A percentile compares a stretch with the other conserved stretches of the same genome.
Evolutionary conservation across 2,797 vertebrate species (phyloP).

Genomic region (Pantherophis vulpinus): DNA sequence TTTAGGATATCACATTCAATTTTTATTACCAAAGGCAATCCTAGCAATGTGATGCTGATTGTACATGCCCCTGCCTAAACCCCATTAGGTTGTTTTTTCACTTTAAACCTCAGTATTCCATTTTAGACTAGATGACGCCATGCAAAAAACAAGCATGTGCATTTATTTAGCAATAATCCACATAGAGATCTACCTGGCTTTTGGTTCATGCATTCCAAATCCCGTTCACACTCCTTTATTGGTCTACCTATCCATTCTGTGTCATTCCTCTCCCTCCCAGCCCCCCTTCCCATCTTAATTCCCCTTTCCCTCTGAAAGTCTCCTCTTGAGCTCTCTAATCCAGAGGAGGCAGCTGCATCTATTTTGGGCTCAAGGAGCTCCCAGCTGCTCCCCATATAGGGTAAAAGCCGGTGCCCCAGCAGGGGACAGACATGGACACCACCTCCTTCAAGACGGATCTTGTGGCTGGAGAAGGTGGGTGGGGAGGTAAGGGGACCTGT

Average conservation of each 20-base stretch:
- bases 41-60: neutral
- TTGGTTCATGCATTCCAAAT: neutral
- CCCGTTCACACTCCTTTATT: neutral
- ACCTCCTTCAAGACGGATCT: constrained; percentile 35
- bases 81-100: neutral
- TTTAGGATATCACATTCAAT: neutral
- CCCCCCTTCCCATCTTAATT: neutral
- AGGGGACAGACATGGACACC: constrained; percentile 28
- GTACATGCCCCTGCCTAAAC: no score
- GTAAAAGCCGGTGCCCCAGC: constrained; percentile 38
- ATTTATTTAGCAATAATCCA: neutral
- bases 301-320: constrained; percentile 26
- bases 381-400: constrained; percentile 42
- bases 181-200: neutral
- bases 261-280: neutral
- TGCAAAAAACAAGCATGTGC: neutral
- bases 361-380: constrained; percentile 35
- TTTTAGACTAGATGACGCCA: neutral
- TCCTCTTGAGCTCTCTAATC: constrained; percentile 41
- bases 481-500: neutral
- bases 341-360: constrained; percentile 39
- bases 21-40: neutral
- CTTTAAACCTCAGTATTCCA: neutral
- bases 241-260: neutral
- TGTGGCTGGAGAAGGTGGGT: neutral